phyloP scores from a whole-genome alignment of 2,113 vertebrate genomes.

The Probosciger aterrimus region DNA sequence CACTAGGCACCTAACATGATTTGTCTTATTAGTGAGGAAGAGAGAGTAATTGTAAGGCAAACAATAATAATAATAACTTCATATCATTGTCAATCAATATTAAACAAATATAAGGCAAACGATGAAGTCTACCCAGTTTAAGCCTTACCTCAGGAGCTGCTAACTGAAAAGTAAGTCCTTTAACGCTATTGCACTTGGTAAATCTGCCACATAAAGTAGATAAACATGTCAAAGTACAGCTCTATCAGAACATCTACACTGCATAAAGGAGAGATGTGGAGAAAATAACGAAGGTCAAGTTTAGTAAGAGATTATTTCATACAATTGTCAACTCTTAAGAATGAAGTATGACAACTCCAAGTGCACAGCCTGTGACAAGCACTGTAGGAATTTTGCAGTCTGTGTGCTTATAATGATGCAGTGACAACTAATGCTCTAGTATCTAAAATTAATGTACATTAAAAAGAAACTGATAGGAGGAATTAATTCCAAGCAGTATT shows the following conservation, averaged over 20 bases:
- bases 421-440: background rate
- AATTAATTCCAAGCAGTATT: background rate
- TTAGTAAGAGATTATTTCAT: background rate
- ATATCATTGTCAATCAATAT: background rate
- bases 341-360: accelerated
- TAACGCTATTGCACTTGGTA: background rate
- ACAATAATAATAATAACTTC: background rate
- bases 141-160: background rate
- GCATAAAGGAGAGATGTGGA: background rate
- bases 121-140: background rate
- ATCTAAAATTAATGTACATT: background rate
- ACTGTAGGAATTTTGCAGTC: background rate
- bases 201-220: background rate
- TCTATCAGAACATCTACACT: background rate
- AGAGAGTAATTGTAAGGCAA: background rate
- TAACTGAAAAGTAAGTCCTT: background rate
- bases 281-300: background rate
- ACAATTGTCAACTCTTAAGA: background rate
- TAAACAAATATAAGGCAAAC: background rate
- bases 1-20: background rate
- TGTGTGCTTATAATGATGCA: background rate
- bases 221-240: background rate
- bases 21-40: background rate
- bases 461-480: background rate
- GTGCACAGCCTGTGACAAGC: background rate